Evolutionary conservation across 2,888 invertebrate genomes (phyloP), one percentile per base, ranked within the genome.

Genomic region (Acleris holmiana): DNA sequence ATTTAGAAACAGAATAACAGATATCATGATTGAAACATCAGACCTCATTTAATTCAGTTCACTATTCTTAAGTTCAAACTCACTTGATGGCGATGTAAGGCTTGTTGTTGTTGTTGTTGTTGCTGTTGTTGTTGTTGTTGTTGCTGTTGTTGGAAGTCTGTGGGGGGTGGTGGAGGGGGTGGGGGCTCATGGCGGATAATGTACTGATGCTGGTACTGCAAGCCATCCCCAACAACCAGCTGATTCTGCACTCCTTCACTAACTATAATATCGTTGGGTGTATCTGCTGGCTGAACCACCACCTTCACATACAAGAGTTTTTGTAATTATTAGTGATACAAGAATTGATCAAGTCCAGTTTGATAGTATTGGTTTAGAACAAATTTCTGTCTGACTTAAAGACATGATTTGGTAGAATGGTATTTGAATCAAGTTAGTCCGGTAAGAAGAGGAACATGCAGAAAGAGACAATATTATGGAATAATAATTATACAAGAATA

Each of bases 201-300:
- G 69, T 93, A 93, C 71, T 92, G 93, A 66, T 86, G 91, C 70
- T 88, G 91, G 73, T 92, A 92, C 68, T 88, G 92, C 69, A 92
- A 78, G 19, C 90, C 88, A 80, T 90, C 92, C 55, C 89, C 86
- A 49, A 91, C 89, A 69, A 91, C 89, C 68, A 93, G 76, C 67
- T 91, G 90, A 7, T 76, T 77, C 76, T 89, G 92, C 17, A 88
- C 90, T 67, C 85, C 84, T 69, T 92, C 91, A 77, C 92, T 93
- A 75, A 94, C 91, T 83, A 94, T 89, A 76, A 93, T 93, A 76
- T 93, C 93, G 83, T 93, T 91, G 64, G 91, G 84, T 64, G 90
- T 90, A 69, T 94, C 91, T 62, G 93, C 82, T 82, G 93, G 93
- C 73, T 91, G 91, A 68, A 94, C 93, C 69, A 93, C 93, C 77